Conservation (phyloP, 2,113 vertebrate genomes). For the Pionites leucogaster region DNA sequence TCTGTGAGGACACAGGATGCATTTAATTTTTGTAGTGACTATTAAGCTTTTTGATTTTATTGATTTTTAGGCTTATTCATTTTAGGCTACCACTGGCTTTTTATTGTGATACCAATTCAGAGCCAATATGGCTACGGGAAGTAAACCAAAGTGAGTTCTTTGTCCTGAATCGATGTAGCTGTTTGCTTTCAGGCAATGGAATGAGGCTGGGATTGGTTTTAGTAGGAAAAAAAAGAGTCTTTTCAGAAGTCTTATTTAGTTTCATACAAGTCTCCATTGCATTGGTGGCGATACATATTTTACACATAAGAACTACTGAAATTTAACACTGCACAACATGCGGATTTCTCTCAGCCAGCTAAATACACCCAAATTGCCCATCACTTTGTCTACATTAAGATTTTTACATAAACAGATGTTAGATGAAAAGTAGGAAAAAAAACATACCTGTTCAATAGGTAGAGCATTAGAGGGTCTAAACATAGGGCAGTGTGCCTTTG, state of each 20-base stretch:
- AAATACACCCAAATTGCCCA: neutral
- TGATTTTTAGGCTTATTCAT: slow-evolving; percentile 3
- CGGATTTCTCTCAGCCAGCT: neutral
- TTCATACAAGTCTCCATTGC: neutral
- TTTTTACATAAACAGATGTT: neutral
- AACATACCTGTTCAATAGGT: fast-evolving
- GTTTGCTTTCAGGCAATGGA: neutral
- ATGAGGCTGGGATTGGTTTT: neutral
- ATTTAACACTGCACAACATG: neutral
- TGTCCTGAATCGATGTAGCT: neutral
- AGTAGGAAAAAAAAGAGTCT: neutral
- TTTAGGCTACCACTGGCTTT: neutral
- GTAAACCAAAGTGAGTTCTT: neutral
- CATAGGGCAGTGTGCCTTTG: slow-evolving; percentile 2
- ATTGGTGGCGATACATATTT: neutral
- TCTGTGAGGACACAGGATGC: neutral
- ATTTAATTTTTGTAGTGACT: neutral
- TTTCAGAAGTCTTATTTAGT: neutral
- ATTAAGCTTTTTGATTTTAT: slow-evolving; percentile 3
- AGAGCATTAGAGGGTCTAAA: neutral
- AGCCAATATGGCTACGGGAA: neutral
- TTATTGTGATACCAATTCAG: neutral
- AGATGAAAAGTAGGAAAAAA: neutral
- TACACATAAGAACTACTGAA: neutral
- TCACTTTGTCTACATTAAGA: neutral